Evolutionary conservation across 2,797 vertebrate species (phyloP), one percentile per base, ranked within the genome.

Genomic region (Pangasius djambal): DNA sequence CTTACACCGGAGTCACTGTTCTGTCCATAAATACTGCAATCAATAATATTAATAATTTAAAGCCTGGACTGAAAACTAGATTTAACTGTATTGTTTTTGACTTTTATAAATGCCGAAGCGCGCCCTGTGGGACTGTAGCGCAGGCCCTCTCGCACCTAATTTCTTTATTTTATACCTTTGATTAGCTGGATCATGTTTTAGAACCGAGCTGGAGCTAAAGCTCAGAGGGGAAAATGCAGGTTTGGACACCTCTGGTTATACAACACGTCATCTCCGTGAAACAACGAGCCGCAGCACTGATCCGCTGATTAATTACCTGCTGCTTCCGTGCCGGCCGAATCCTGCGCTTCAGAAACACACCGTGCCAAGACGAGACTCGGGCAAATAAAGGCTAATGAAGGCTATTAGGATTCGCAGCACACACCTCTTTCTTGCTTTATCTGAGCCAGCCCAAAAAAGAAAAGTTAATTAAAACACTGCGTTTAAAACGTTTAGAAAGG

Each of bases 271-370:
- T 28, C 12, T 48, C 34, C 6, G 3, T 31, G 52, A 22, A 81
- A 57, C 31, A 13, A 16, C 22, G 57, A 28, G 55, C 57, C 10
- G 4, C 10, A 6, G 12, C 25, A 25, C 34, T 25, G 34, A 82
- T 82, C 79, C 79, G 2, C 55, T 82, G 55, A 82, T 82, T 82
- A 61, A 61, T 82, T 16, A 82, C 55, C 52, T 59, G 78, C 78
- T 81, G 78, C 20, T 59, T 81, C 34, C 20, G 20, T 44, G 40
- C 22, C 78, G 20, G 75, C n/a, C 2, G 31, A 20, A 81, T 20
- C 78, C 79, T 28, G 57, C 31, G 31, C 52, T 57, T 57, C 9
- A 81, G 78, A 20, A 57, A 57, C 20, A 15, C 9, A 2, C 0
- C 34, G 34, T 82, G 79, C 55, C 79, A 25, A 37, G 57, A 82